Evolutionary conservation across 2,113 vertebrate species (phyloP).

Genomic region (Protobothrops flavoviridis): DNA sequence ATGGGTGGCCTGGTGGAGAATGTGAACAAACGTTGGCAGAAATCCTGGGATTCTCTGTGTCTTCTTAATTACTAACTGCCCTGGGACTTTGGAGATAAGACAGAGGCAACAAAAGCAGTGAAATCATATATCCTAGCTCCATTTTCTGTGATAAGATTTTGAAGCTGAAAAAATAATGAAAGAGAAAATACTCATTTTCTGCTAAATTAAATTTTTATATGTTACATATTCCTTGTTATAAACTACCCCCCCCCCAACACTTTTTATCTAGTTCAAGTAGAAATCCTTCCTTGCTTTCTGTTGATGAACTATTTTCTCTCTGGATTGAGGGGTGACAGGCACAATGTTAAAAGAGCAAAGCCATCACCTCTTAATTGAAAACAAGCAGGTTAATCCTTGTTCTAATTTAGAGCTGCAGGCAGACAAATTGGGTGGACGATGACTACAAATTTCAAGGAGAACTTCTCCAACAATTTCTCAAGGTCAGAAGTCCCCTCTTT

Average conservation of each 20-base stretch:
- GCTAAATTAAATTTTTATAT: background rate
- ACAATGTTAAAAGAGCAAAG: background rate
- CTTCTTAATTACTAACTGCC: background rate
- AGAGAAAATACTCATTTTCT: background rate
- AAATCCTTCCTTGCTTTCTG: background rate
- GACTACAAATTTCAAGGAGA: background rate
- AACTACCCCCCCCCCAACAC: background rate
- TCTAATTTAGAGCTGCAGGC: background rate
- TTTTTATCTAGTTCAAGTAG: background rate
- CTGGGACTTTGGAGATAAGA: background rate
- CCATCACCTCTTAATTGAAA: background rate
- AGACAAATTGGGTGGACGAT: background rate
- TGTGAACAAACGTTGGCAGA: background rate
- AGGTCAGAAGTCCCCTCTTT: background rate
- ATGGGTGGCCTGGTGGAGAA: background rate
- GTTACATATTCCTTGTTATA: background rate
- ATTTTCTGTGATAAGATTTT: background rate
- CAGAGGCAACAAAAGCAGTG: background rate
- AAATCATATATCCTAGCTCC: background rate
- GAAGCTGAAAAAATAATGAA: background rate
- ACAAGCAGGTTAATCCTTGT: background rate
- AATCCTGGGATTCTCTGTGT: background rate
- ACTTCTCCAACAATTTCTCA: background rate
- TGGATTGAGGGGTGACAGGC: background rate
- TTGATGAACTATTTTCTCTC: background rate